These are phyloP conservation scores for Drosophila saltans DNA, from an alignment of 1,140 invertebrate genomes.

Conservation along the genomic window DNA sequence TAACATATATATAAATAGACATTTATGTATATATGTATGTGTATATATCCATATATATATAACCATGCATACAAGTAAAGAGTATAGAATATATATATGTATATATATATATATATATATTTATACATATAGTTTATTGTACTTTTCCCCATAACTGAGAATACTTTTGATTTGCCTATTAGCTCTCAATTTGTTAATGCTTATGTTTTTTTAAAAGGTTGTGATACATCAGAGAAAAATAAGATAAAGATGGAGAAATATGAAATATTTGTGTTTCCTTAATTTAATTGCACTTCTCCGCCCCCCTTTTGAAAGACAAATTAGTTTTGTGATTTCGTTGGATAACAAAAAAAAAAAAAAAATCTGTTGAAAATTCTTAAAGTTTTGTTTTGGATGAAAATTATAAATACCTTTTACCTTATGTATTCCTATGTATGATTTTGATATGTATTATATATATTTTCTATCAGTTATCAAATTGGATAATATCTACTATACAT, in stretches of 20 bases:
- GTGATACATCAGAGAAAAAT: constrained; percentile 65
- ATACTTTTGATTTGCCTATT: constrained; percentile 54
- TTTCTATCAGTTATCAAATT: constrained; percentile 42
- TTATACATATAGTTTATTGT: constrained; percentile 57
- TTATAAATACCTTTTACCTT: constrained; percentile 42
- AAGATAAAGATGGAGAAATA: background rate
- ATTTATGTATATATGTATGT: constrained; percentile 5
- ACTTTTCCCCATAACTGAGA: constrained; percentile 58
- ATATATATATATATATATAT: constrained; percentile 40
- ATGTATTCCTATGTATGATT: constrained; percentile 47
- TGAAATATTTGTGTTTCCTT: constrained; percentile 68
- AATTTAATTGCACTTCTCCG: constrained; percentile 48
- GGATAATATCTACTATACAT: constrained; percentile 10
- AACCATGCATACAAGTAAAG: background rate
- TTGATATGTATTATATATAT: constrained; percentile 37
- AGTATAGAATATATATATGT: background rate
- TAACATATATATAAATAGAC: constrained; percentile 33
- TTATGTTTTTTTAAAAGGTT: constrained; percentile 73
- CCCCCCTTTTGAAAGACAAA: constrained; percentile 40
- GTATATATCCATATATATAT: constrained; percentile 45
- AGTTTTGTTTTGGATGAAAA: constrained; percentile 4
- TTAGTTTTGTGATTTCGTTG: background rate
- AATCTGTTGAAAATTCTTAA: background rate
- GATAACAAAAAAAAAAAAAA: background rate
- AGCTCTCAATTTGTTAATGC: constrained; percentile 65